Evolutionary conservation across 1,140 invertebrate species (phyloP).

Genomic region (Drosophila sproati): DNA sequence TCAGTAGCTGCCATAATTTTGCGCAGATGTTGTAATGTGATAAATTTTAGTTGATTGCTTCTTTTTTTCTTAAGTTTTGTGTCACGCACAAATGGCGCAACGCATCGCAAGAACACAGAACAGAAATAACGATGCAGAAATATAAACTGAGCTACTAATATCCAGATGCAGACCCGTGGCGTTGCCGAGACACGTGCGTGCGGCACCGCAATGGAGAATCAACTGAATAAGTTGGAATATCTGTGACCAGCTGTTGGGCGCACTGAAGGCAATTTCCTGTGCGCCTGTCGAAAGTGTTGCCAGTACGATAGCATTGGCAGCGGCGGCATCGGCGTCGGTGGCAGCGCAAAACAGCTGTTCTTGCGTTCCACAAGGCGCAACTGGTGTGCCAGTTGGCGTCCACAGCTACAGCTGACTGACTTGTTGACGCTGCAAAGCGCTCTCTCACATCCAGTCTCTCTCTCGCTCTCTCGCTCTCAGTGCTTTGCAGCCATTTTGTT

Average conservation of each 20-base stretch:
- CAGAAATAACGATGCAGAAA: background rate
- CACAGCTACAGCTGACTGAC: conserved; percentile 68
- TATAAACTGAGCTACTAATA: conserved; percentile 2
- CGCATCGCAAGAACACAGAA: background rate
- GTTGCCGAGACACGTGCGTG: conserved; percentile 74
- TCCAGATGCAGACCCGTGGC: conserved; percentile 27
- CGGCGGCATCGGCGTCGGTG: conserved; percentile 1
- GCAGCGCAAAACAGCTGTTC: conserved; percentile 46
- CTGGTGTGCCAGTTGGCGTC: conserved; percentile 55
- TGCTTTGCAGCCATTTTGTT: conserved; percentile 39
- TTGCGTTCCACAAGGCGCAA: conserved; percentile 57
- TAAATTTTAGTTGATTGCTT: background rate
- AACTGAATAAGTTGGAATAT: conserved; percentile 63
- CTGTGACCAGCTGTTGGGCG: conserved; percentile 44
- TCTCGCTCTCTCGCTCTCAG: conserved; percentile 1
- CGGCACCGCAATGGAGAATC: conserved; percentile 72
- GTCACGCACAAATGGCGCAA: background rate
- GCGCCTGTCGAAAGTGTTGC: conserved; percentile 23
- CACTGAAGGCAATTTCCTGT: conserved; percentile 18
- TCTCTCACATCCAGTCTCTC: conserved; percentile 12
- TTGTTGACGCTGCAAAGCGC: conserved; percentile 63
- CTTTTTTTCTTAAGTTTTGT: conserved; percentile 7
- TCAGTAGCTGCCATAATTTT: conserved; percentile 9
- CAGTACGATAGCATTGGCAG: conserved; percentile 1
- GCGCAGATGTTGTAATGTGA: conserved; percentile 25